Conservation (phyloP, 92 coral and sea anemone genomes). For the Ricordea florida region DNA sequence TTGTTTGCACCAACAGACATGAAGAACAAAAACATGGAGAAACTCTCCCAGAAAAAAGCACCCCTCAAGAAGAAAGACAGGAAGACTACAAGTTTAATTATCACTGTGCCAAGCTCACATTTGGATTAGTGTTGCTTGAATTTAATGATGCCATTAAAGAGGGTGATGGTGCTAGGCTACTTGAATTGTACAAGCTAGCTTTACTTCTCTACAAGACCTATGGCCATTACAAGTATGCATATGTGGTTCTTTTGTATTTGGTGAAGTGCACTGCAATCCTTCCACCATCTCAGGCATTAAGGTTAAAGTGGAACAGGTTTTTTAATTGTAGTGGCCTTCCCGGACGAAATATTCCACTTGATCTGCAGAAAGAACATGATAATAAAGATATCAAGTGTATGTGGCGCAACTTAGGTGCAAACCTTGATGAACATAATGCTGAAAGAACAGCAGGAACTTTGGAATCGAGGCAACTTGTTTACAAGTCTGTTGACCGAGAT, state of each 20-base stretch:
- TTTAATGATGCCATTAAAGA: conserved; percentile 44
- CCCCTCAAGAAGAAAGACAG: conserved; percentile 27
- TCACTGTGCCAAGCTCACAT: not conserved
- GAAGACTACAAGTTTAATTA: conserved; percentile 2
- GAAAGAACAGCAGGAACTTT: conserved; percentile 41
- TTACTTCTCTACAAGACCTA: conserved; percentile 41
- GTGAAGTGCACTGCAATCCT: conserved; percentile 38
- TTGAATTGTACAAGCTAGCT: conserved; percentile 43
- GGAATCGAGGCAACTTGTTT: conserved; percentile 27
- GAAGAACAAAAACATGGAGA: conserved; percentile 42
- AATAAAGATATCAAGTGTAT: conserved; percentile 46
- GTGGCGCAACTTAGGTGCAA: conserved; percentile 47
- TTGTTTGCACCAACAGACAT: conserved; percentile 11
- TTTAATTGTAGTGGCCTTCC: conserved; percentile 32
- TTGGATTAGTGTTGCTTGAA: conserved; percentile 1
- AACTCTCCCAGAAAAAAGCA: conserved; percentile 14
- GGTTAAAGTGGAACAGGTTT: conserved; percentile 44
- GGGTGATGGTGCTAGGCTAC: conserved; percentile 57
- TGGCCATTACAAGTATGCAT: conserved; percentile 54
- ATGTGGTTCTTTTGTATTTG: conserved; percentile 42
- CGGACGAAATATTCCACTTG: conserved; percentile 47
- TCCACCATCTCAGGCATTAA: conserved; percentile 29
- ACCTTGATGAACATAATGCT: conserved; percentile 32
- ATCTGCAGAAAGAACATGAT: conserved; percentile 42
- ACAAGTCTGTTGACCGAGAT: conserved; percentile 42